Percentiles rank a stretch among this genome's conserved stretches.
Evolutionary conservation across 2,888 invertebrate genomes (phyloP).

Genomic region (Ormyrus pomaceus): DNA sequence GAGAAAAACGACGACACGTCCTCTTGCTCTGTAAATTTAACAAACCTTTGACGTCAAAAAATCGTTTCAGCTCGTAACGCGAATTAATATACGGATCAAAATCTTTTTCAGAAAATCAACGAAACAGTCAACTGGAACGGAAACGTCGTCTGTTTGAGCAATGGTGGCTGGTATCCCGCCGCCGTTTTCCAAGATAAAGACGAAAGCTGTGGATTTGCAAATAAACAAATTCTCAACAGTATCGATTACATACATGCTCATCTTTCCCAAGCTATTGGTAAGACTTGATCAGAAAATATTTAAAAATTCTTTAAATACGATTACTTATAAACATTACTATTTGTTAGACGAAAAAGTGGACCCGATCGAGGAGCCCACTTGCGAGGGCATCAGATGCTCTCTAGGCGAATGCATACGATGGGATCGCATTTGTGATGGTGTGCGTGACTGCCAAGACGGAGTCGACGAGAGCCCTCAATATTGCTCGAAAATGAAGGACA

Average conservation of each 20-base stretch:
- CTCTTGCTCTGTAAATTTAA: slow-evolving; percentile 40
- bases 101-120: slow-evolving; percentile 23
- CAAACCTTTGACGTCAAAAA: neutral
- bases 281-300: slow-evolving; percentile 46
- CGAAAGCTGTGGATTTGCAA: slow-evolving; percentile 77
- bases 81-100: neutral
- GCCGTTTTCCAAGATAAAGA: slow-evolving; percentile 79
- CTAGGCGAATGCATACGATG: slow-evolving; percentile 82
- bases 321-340: slow-evolving; percentile 5
- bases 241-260: slow-evolving; percentile 78
- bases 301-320: neutral
- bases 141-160: slow-evolving; percentile 81
- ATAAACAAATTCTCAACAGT: slow-evolving; percentile 76
- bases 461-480: slow-evolving; percentile 80
- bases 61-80: neutral
- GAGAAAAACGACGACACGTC: slow-evolving; percentile 34
- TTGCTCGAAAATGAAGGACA: slow-evolving; percentile 74
- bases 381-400: slow-evolving; percentile 82
- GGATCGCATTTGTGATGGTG: slow-evolving; percentile 81
- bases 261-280: slow-evolving; percentile 78
- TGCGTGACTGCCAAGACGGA: slow-evolving; percentile 82
- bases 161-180: slow-evolving; percentile 84
- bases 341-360: slow-evolving; percentile 30
- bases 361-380: slow-evolving; percentile 65
- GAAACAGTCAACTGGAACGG: slow-evolving; percentile 79